Conservation (phyloP, 1,140 invertebrate genomes). For the Paramacrobiotus metropolitanus region DNA sequence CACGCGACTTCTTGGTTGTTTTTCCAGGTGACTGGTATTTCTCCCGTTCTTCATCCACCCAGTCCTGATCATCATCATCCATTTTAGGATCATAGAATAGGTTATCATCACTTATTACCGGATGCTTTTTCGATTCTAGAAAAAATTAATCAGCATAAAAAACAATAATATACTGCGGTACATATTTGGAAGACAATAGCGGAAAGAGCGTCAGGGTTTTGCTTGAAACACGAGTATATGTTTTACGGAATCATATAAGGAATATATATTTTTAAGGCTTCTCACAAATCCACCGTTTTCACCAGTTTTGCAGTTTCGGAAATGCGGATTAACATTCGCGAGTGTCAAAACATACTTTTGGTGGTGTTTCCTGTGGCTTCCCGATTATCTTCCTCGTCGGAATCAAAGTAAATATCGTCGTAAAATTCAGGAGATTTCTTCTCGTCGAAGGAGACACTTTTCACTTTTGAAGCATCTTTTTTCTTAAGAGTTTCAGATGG, state of each 20-base stretch:
- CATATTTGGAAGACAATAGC: background rate
- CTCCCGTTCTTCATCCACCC: slow-evolving; percentile 27
- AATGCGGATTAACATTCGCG: background rate
- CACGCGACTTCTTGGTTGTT: background rate
- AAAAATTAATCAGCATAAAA: slow-evolving; percentile 4
- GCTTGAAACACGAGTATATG: background rate
- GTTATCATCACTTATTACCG: slow-evolving; percentile 23
- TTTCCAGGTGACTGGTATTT: slow-evolving; percentile 13
- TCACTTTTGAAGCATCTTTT: background rate
- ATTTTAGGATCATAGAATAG: slow-evolving; percentile 33
- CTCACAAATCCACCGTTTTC: background rate
- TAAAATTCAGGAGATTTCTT: slow-evolving; percentile 17
- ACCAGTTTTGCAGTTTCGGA: slow-evolving; percentile 10
- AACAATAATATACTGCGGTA: background rate
- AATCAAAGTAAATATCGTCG: slow-evolving; percentile 28
- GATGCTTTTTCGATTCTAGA: slow-evolving; percentile 10
- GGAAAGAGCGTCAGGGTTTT: background rate
- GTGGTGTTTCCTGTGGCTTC: background rate
- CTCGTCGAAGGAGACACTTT: background rate
- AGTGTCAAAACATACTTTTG: background rate
- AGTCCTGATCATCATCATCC: slow-evolving; percentile 33
- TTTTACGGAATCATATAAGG: background rate
- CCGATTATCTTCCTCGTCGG: slow-evolving; percentile 23
- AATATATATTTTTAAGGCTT: background rate
- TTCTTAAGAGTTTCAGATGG: background rate